Percentiles rank a stretch among this genome's conserved stretches.
Conservation (phyloP, 2,797 vertebrate species). For the Geotrypetes seraphini region DNA sequence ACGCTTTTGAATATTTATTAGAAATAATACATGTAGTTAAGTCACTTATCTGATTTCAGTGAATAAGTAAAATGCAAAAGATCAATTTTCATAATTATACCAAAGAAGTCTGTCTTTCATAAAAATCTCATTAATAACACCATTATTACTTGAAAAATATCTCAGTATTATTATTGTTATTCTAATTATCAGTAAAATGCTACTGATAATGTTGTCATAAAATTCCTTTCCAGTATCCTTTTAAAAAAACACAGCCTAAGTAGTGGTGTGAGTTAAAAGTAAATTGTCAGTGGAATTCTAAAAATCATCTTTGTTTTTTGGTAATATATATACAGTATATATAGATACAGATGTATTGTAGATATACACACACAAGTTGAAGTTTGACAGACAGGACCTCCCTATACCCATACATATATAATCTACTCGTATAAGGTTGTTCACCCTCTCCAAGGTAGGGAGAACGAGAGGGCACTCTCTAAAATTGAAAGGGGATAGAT, state of each 20-base stretch:
- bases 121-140: conserved; percentile 78
- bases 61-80: conserved; percentile 75
- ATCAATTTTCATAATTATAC: conserved; percentile 80
- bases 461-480: no score
- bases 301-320: conserved; percentile 51
- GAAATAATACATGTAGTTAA: conserved; percentile 81
- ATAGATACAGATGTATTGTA: conserved; percentile 50
- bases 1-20: conserved; percentile 80
- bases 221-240: conserved; percentile 59
- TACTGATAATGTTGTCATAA: conserved; percentile 71
- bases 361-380: conserved; percentile 48
- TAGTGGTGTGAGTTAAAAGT: conserved; percentile 61
- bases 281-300: conserved; percentile 53
- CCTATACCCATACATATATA: no score
- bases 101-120: conserved; percentile 71
- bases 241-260: conserved; percentile 61
- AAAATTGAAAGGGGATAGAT: no score
- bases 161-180: conserved; percentile 72
- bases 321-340: no score
- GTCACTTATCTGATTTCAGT: conserved; percentile 77
- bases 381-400: conserved; percentile 51
- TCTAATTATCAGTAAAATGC: conserved; percentile 71
- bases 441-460: no score
- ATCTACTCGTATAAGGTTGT: no score
- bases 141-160: conserved; percentile 70